Base-by-base conservation (phyloP, 37 sponge, comb jelly and placozoan genomes). In the Halisarca cf. caerulea region DNA sequence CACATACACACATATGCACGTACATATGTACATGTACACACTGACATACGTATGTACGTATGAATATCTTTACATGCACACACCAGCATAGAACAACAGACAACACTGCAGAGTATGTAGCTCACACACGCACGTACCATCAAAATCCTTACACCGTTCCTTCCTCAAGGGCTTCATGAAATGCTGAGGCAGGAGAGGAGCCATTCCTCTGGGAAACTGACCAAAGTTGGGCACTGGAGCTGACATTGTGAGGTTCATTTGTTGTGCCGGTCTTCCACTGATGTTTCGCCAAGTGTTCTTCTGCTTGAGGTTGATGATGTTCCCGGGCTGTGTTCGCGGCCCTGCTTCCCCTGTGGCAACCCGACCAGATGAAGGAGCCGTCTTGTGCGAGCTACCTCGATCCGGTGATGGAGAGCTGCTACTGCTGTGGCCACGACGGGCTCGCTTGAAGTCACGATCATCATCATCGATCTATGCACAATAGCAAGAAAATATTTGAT, bases 61-160 rank as follows among this genome's bases (percentile, higher is more conserved):
- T n/a, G n/a, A n/a, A n/a, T n/a, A n/a, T n/a, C n/a, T n/a, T n/a
- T n/a, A n/a, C n/a, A n/a, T n/a, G n/a, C n/a, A n/a, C n/a, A n/a
- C n/a, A n/a, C n/a, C n/a, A n/a, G n/a, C n/a, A n/a, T n/a, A n/a
- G n/a, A n/a, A n/a, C n/a, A n/a, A n/a, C n/a, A n/a, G n/a, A n/a
- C 28, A n/a, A n/a, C 68, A 66, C 8, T n/a, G 23, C 27, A 25
- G 68, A n/a, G 14, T 14, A 66, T 15, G 23, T 9, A 11, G 17
- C 8, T 66, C 27, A 43, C 20, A 33, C 0, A 0, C 14, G 4
- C 24, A 83, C 92, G 58, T 42, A 93, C 93, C 93, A 90, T 95
- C 96, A 57, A 92, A 95, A 64, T 95, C 93, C 66, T 91, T 92
- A 59, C 96, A 95, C 28, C 96, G 62, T 55, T 90, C 87, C 58